Conservation (phyloP, 2,113 vertebrate genomes). For the Dolichotis patagonum region DNA sequence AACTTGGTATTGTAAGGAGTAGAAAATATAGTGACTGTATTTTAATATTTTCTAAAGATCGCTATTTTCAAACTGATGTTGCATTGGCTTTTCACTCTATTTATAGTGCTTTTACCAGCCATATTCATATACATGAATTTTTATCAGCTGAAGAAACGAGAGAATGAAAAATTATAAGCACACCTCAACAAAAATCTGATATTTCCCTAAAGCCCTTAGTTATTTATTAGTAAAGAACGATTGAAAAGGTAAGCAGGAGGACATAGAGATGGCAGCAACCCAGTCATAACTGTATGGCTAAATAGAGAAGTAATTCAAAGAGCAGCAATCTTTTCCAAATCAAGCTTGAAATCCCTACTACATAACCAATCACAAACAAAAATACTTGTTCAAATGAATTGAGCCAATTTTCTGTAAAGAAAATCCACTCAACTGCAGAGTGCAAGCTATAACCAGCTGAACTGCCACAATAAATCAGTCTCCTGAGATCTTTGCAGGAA, state of each 20-base stretch:
- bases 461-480: conserved; percentile 56
- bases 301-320: conserved; percentile 64
- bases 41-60: conserved; percentile 63
- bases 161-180: conserved; percentile 77
- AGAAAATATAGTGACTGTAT: conserved; percentile 23
- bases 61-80: conserved; percentile 49
- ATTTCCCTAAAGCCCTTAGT: conserved; percentile 55
- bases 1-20: neutral
- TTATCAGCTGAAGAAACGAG: conserved; percentile 56
- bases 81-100: conserved; percentile 47
- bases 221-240: conserved; percentile 66
- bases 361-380: conserved; percentile 63
- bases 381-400: conserved; percentile 44
- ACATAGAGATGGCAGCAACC: neutral
- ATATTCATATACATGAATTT: conserved; percentile 53
- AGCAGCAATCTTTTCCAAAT: conserved; percentile 65
- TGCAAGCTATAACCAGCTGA: conserved; percentile 62
- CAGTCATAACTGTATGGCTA: conserved; percentile 28
- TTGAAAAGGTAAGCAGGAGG: conserved; percentile 50
- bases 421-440: conserved; percentile 60
- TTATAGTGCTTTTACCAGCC: conserved; percentile 51
- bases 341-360: conserved; percentile 55
- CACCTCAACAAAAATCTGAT: conserved; percentile 60
- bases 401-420: conserved; percentile 57
- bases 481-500: neutral